Evolutionary conservation across 2,888 invertebrate genomes (phyloP).

Genomic region (Oscheius myriophilus): DNA sequence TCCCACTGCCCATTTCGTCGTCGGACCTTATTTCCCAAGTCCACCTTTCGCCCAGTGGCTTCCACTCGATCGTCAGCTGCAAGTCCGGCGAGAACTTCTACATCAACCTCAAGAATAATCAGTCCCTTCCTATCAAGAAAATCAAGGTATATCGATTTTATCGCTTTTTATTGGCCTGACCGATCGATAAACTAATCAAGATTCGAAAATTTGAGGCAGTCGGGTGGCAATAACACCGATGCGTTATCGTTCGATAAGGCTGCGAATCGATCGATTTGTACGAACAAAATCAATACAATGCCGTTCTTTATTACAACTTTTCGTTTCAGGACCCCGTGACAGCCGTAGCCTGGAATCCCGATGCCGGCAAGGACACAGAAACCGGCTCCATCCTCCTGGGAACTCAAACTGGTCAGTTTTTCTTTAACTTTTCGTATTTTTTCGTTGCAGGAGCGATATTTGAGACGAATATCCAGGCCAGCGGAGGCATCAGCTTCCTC

Average conservation of each 20-base stretch:
- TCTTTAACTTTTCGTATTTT: neutral
- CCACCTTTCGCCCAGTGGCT: constrained; percentile 60
- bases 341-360: constrained; percentile 67
- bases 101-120: constrained; percentile 41
- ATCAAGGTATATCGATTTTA: constrained; percentile 46
- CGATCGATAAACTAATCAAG: neutral
- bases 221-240: neutral
- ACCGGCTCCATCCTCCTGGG: constrained; percentile 67
- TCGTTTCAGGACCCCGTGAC: constrained; percentile 55
- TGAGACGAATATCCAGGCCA: constrained; percentile 43
- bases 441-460: constrained; percentile 24
- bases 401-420: constrained; percentile 53
- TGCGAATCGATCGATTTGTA: no score
- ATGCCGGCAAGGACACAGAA: constrained; percentile 57
- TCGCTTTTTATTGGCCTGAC: constrained; percentile 1
- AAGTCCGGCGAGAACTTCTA: constrained; percentile 64
- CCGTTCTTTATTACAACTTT: neutral
- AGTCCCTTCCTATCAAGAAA: constrained; percentile 43
- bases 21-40: constrained; percentile 52
- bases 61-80: constrained; percentile 60
- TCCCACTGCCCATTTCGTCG: constrained; percentile 46
- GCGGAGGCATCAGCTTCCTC: constrained; percentile 45
- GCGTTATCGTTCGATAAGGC: no score
- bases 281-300: no score
- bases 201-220: neutral